Percentiles rank a stretch among this genome's conserved stretches.
Evolutionary conservation across 2,113 vertebrate species (phyloP).

Genomic region (Sinocyclocheilus rhinocerous): DNA sequence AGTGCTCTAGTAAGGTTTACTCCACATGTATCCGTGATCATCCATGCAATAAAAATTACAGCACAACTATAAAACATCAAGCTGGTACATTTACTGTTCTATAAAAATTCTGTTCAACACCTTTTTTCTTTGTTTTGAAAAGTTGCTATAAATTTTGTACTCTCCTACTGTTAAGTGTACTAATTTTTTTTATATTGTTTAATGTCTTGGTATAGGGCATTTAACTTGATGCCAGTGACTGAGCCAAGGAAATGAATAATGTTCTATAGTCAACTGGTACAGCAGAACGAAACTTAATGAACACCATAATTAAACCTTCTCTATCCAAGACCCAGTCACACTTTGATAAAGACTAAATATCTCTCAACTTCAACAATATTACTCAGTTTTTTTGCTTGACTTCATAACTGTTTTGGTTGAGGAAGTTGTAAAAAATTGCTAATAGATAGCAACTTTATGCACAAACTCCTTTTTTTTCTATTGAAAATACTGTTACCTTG

Average conservation of each 20-base stretch:
- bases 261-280: not conserved
- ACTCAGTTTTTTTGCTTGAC: not conserved
- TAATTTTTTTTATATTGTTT: not conserved
- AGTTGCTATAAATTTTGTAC: not conserved
- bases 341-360: too few relatives aligned
- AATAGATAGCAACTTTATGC: too few relatives aligned
- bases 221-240: not conserved
- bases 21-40: slow-evolving; percentile 67
- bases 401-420: not conserved
- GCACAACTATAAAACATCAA: slow-evolving; percentile 60
- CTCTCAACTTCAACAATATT: not conserved
- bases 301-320: not conserved
- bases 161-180: not conserved
- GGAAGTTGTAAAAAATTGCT: too few relatives aligned
- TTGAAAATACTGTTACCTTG: not conserved
- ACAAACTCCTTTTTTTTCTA: not conserved
- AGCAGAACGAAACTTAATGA: not conserved
- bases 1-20: slow-evolving; percentile 64
- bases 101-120: not conserved
- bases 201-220: not conserved
- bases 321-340: not conserved
- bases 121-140: not conserved
- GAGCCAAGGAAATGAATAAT: not conserved
- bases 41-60: slow-evolving; percentile 77
- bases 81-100: slow-evolving; percentile 43